Base-by-base conservation (phyloP, 2,797 vertebrate genomes). In the Chiroxiphia lanceolata region DNA sequence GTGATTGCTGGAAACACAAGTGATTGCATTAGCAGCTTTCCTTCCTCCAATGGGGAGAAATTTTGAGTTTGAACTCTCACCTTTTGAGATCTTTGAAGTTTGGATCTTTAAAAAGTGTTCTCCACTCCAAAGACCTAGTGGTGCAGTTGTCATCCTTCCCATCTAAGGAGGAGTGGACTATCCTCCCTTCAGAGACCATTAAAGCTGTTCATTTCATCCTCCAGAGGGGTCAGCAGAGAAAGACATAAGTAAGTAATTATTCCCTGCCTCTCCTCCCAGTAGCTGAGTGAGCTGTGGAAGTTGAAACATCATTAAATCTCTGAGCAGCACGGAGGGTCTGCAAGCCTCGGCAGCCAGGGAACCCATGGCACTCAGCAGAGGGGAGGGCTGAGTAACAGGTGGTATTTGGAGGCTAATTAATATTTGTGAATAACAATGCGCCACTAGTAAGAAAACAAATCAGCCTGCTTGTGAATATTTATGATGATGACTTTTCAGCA, bases 401-500 rank as follows among this genome's bases (percentile, higher is more conserved):
- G 89, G 40, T 84, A 89, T 93, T 94, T 96, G 82, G 94, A 75
- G 94, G 61, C 83, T 78, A 91, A 91, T 97, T 93, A 95, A 90
- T 96, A 96, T 87, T 92, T 96, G 92, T 93, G 90, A 97, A 87
- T 94, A 93, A 88, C 87, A 94, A 25, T 53, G 87, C 4, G 40
- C 80, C 93, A 53, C 88, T 95, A 92, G 87, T 89, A 94, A 84
- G 90, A 89, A 97, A 97, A 95, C 96, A 95, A 88, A 94, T 92
- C 54, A 40, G 44, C n/a, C 72, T 93, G 71, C 45, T 27, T 60
- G 61, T 89, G 94, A 96, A 88, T 96, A 92, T 96, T 95, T 94
- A 95, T 86, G 60, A 47, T 77, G 67, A 67, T 64, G 94, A 67
- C 54, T 97, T 95, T 89, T 89, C 72, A 83, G 7, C 56, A 8